Base-by-base conservation (phyloP, 1,140 invertebrate genomes). In the Tetramorium alpestre region DNA sequence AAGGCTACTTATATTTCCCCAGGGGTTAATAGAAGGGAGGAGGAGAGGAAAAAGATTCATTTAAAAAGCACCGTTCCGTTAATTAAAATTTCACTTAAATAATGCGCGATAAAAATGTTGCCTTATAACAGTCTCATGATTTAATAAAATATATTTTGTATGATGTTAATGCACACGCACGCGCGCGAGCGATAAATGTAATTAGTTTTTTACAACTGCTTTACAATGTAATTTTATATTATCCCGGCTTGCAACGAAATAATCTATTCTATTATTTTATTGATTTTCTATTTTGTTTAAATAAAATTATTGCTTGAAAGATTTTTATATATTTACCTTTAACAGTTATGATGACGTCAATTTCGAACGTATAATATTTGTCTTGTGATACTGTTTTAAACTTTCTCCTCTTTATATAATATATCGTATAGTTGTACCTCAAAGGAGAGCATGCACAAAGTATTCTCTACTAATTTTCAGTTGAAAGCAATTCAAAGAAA, bases 71-170 rank as follows among this genome's bases (percentile, higher is more conserved):
- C 3, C 8, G n/a, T 67, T 18, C 22, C 28, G 11, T 51, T 80
- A 49, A 67, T 65, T 38, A 44, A 80, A 51, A 25, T 67, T 54
- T 67, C 18, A 80, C 18, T 47, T 22, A 28, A 64, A 38, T 58
- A 22, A 44, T 44, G 13, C 33, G 3, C 13, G 13, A 58, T 75
- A 22, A 56, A 56, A 56, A 41, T 56, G n/a, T 56, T 56, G 5
- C n/a, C 33, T 58, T 22, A 25, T 16, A 3, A 2, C 10, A 76
- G 0, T 25, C 1, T 60, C 16, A 25, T 0, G 4, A 11, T 60
- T 41, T 60, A 41, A 60, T 76, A 16, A 76, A 38, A 56, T 58
- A 38, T 18, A 22, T 11, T 22, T 18, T 16, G n/a, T 5, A n/a
- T 25, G 13, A 60, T 8, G 3, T 25, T 10, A 13, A 28, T 16